Evolutionary conservation across 2,113 vertebrate genomes (phyloP).

Genomic region (Azemiops feae): DNA sequence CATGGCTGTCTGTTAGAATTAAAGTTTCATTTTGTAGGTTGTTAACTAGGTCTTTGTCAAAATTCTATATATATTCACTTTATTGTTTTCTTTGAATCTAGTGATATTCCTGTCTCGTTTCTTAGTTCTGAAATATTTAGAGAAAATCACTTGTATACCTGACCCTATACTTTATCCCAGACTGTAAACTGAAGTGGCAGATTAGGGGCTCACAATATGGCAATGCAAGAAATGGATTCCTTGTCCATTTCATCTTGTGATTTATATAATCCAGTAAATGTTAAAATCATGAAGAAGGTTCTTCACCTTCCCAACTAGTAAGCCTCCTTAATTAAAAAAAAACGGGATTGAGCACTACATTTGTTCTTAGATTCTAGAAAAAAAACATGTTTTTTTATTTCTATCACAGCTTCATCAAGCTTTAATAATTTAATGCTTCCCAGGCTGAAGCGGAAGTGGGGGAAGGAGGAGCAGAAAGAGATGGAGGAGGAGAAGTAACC

Average conservation of each 20-base stretch:
- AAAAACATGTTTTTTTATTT: neutral
- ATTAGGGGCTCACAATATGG: neutral
- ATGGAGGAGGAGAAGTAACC: neutral
- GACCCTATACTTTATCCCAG: neutral
- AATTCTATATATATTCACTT: neutral
- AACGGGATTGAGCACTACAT: neutral
- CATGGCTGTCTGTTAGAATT: neutral
- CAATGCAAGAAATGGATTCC: neutral
- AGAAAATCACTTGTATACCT: neutral
- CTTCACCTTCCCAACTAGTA: neutral
- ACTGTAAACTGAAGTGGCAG: neutral
- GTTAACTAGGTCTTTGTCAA: neutral
- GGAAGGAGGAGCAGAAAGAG: neutral
- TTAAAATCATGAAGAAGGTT: neutral
- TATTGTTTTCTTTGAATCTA: neutral
- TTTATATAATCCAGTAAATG: neutral
- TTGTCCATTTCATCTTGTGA: neutral
- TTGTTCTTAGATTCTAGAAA: neutral
- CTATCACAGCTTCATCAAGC: neutral
- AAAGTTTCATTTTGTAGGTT: neutral
- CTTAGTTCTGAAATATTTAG: neutral
- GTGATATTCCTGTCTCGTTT: neutral
- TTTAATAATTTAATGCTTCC: neutral
- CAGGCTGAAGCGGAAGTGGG: neutral
- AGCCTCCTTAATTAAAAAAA: neutral